These are phyloP conservation scores for Mandrillus leucophaeus DNA, from an alignment of 2,113 vertebrate genomes.

Conservation along the genomic window DNA sequence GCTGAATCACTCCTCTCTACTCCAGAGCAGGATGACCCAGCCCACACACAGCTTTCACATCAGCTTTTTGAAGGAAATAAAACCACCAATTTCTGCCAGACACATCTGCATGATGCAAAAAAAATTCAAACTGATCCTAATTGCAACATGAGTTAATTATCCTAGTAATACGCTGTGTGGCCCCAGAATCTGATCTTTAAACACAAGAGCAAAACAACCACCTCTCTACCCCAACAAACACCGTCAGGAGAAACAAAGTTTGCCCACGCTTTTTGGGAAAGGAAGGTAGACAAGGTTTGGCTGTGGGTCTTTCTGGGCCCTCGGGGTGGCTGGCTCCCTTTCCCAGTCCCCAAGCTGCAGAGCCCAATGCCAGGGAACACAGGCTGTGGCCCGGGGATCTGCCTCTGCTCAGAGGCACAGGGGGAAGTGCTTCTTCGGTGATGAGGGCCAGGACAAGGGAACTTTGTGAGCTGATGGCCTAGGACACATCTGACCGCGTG, in stretches of 20 bases:
- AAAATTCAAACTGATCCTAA: neutral
- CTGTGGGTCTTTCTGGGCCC: neutral
- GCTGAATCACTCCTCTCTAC: neutral
- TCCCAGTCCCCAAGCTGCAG: neutral
- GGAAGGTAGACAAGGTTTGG: neutral
- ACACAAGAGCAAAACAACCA: neutral
- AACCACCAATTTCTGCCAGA: neutral
- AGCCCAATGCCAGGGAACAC: neutral
- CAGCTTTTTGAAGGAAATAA: neutral
- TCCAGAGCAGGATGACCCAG: neutral
- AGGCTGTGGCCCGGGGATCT: neutral
- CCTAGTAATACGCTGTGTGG: neutral
- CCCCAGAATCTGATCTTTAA: neutral
- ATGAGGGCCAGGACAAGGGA: neutral
- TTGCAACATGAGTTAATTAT: neutral
- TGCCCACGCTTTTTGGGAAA: neutral
- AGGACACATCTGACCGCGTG: neutral
- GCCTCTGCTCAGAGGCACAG: neutral
- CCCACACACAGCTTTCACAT: neutral
- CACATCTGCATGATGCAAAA: neutral
- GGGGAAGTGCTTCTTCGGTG: neutral
- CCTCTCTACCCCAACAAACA: neutral
- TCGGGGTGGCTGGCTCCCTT: neutral
- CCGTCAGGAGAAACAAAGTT: neutral
- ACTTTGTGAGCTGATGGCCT: neutral